These are phyloP conservation scores for Pseudopipra pipra DNA, from an alignment of 2,113 vertebrate genomes.

Conservation along the genomic window DNA sequence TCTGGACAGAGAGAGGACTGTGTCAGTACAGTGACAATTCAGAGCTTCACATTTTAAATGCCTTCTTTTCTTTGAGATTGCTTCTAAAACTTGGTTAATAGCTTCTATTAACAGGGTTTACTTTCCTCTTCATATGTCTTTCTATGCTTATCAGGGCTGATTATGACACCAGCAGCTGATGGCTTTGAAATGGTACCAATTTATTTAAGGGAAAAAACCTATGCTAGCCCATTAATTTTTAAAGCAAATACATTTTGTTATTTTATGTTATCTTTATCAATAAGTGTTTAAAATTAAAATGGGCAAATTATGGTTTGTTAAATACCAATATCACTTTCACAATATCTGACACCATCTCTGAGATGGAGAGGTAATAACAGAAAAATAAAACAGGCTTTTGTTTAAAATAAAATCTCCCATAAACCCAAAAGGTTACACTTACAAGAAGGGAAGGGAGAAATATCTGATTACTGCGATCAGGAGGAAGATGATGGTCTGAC, in stretches of 20 bases:
- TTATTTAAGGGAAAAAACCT: not conserved
- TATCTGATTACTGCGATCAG: not conserved
- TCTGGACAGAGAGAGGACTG: not conserved
- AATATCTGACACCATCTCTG: not conserved
- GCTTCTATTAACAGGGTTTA: not conserved
- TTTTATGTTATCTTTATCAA: not conserved
- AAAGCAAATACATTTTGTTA: not conserved
- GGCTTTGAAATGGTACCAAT: not conserved
- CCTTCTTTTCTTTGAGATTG: fast-evolving
- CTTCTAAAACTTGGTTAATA: not conserved
- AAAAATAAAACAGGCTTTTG: not conserved
- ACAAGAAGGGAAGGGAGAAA: not conserved
- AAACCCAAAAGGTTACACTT: not conserved
- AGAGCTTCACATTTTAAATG: not conserved
- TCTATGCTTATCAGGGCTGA: not conserved
- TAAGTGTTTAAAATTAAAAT: not conserved
- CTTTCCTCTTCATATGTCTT: not conserved
- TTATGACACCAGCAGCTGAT: not conserved
- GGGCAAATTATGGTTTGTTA: not conserved
- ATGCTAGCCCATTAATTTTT: not conserved
- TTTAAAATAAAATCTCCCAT: not conserved
- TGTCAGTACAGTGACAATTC: not conserved
- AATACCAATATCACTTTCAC: not conserved
- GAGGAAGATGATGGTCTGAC: not conserved
- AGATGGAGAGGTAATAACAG: not conserved